phyloP scores from a whole-genome alignment of 2,797 vertebrate species.

The Eleutherodactylus coqui region DNA sequence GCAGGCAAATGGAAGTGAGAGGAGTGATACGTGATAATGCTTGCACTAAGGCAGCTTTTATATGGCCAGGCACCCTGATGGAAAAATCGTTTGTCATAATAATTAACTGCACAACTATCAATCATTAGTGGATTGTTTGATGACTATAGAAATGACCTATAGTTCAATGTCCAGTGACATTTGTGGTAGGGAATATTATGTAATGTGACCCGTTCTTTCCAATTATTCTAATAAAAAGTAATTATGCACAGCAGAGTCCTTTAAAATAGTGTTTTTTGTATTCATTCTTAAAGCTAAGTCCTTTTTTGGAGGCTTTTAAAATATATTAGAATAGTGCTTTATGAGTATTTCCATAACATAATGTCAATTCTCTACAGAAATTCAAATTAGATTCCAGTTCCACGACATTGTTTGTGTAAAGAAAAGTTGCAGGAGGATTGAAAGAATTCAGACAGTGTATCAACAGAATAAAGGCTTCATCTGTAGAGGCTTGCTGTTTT shows the following conservation, averaged over 20 bases:
- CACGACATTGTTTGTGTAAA: background rate
- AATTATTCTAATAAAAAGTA: background rate
- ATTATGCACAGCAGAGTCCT: background rate
- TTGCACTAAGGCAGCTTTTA: conserved; percentile 28
- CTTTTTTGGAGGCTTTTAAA: background rate
- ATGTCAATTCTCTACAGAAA: background rate
- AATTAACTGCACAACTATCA: conserved; percentile 64
- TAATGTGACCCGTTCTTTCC: background rate
- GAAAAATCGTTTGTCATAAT: conserved; percentile 56
- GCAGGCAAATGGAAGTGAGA: background rate
- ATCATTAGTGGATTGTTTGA: conserved; percentile 72
- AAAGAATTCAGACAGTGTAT: background rate
- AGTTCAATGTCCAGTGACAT: conserved; percentile 61
- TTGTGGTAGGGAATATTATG: conserved; percentile 18
- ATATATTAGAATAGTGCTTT: background rate
- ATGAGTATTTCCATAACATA: background rate
- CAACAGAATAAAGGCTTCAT: background rate
- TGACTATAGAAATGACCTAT: conserved; percentile 66
- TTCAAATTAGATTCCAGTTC: too few relatives aligned
- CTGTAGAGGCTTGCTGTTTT: too few relatives aligned
- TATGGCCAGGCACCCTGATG: background rate
- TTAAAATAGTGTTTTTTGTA: background rate
- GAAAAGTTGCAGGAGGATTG: background rate
- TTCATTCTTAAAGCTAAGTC: background rate
- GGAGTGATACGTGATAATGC: conserved; percentile 34